phyloP scores from a whole-genome alignment of 2,113 vertebrate genomes.

The Patagioenas fasciata region DNA sequence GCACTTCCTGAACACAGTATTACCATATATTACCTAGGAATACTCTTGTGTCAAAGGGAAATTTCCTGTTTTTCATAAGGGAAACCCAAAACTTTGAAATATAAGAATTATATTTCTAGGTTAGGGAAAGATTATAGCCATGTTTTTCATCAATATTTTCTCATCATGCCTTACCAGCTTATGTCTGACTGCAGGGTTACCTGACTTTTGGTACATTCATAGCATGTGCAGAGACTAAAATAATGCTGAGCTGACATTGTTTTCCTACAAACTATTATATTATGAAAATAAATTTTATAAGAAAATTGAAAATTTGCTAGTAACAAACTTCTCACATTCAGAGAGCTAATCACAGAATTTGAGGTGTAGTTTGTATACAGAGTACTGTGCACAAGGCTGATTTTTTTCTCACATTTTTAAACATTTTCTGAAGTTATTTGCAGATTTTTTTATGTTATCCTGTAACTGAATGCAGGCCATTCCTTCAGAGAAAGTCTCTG shows the following conservation, averaged over 20 bases:
- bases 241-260: not conserved
- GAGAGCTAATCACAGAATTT: not conserved
- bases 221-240: not conserved
- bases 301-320: not conserved
- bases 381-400: not conserved
- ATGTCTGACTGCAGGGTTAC: not conserved
- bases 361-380: not conserved
- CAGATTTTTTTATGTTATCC: not conserved
- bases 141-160: not conserved
- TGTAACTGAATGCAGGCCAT: not conserved
- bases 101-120: not conserved
- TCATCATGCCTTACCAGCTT: not conserved
- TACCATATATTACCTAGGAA: not conserved
- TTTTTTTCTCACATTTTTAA: not conserved
- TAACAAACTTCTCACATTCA: not conserved
- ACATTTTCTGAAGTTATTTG: not conserved
- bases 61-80: not conserved
- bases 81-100: not conserved
- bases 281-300: not conserved
- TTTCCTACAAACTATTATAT: not conserved
- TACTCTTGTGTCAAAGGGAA: not conserved
- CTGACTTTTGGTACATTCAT: not conserved
- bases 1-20: not conserved
- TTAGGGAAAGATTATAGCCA: not conserved
- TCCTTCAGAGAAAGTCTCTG: not conserved